Evolutionary conservation across 2,113 vertebrate genomes (phyloP), one percentile per base, ranked within the genome.

Genomic region (Peromyscus leucopus): DNA sequence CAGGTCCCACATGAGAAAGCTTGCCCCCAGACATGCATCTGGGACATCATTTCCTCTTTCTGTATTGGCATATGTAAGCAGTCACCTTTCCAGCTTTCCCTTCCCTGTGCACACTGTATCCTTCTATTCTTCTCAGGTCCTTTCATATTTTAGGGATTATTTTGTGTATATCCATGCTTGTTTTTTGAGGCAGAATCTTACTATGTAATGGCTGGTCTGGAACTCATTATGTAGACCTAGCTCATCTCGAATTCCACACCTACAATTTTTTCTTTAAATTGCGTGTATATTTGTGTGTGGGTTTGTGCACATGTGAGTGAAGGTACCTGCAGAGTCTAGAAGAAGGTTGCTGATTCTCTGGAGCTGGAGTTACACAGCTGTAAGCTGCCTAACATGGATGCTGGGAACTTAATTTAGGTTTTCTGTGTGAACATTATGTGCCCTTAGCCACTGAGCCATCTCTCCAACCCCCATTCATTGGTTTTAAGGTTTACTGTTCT

Each of bases 1-100:
- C 33, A 22, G n/a, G n/a, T 15, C 1, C 5, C 11, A 0, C 5
- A 0, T 0, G 0, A 90, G 76, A 57, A 46, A 51, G 8, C 0
- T 6, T 42, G 46, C 42, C 7, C n/a, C 31, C 31, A 17, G 2
- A 51, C n/a, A 5, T 33, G 1, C 36, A 16, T 28, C 59, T 57
- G 28, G n/a, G 26, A 17, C 1, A 72, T 87, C 28, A 2, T 46
- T 94, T 67, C 63, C 21, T 51, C 11, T 19, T 1, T 36, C 12
- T 51, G 3, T 12, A 15, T 93, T 36, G 86, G 80, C 13, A 13
- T 19, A 5, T 11, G 1, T 36, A 71, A 59, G 15, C 13, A 48
- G 7, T 83, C 26, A 46, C 57, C 10, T 19, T 85, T 39, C 17
- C 63, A 11, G 59, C 28, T 63, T 65, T 24, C 26, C 26, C 26